Percentiles rank a stretch among this genome's conserved stretches.
These are phyloP conservation scores for Tautogolabrus adspersus DNA, from an alignment of 2,113 vertebrate genomes.

Conservation along the genomic window DNA sequence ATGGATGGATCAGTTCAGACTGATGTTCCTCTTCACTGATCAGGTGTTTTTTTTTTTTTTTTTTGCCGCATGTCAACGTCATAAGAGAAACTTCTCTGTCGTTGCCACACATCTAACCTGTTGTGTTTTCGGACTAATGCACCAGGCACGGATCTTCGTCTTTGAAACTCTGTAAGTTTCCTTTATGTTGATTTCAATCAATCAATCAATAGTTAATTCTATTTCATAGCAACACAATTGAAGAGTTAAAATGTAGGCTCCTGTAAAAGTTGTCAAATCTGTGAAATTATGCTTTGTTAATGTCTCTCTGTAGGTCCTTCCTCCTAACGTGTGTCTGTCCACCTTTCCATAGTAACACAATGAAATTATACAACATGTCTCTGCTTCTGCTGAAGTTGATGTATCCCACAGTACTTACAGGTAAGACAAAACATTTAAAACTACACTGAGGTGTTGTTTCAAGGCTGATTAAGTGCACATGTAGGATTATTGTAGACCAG, in stretches of 20 bases:
- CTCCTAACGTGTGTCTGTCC: neutral
- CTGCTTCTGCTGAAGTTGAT: slow-evolving; percentile 30
- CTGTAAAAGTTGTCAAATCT: too few relatives aligned
- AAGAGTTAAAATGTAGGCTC: too few relatives aligned
- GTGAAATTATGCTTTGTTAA: too few relatives aligned
- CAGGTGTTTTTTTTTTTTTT: too few relatives aligned
- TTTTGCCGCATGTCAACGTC: neutral
- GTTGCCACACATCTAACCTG: neutral
- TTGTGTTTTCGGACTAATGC: neutral
- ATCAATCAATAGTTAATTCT: too few relatives aligned
- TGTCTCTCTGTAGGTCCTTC: too few relatives aligned
- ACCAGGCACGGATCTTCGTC: neutral
- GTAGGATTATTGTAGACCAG: too few relatives aligned
- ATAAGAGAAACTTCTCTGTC: neutral
- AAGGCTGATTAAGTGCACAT: neutral
- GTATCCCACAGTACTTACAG: slow-evolving; percentile 30
- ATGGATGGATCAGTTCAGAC: too few relatives aligned
- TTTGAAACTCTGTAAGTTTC: slow-evolving; percentile 4
- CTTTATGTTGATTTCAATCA: neutral
- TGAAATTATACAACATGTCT: slow-evolving; percentile 15
- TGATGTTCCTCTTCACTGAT: slow-evolving; percentile 11
- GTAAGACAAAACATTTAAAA: slow-evolving; percentile 35
- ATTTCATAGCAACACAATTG: too few relatives aligned
- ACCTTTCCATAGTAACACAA: neutral
- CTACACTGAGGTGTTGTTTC: neutral